phyloP scores from a whole-genome alignment of 2,888 invertebrate species.

The Scaeva pyrastri region DNA sequence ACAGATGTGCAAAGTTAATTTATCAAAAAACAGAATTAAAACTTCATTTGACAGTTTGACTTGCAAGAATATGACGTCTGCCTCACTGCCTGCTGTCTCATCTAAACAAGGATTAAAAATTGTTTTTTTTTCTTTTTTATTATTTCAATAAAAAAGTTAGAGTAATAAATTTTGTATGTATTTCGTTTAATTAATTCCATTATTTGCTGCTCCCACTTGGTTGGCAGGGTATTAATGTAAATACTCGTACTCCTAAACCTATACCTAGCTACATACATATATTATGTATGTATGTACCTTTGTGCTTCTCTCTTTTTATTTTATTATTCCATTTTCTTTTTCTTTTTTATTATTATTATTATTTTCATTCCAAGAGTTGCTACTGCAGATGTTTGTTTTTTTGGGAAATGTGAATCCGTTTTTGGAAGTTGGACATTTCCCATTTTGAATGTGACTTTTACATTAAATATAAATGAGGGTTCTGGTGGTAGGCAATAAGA shows the following conservation, averaged over 20 bases:
- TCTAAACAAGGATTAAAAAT: constrained; percentile 48
- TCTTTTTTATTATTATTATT: constrained; percentile 22
- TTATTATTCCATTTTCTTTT: constrained; percentile 43
- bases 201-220: constrained; percentile 45
- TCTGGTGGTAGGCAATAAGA: not conserved
- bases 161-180: constrained; percentile 62
- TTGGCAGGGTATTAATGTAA: not conserved
- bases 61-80: constrained; percentile 10
- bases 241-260: too few species aligned
- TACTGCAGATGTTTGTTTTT: constrained; percentile 69
- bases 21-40: constrained; percentile 13
- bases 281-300: not conserved
- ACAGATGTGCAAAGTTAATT: constrained; percentile 32
- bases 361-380: constrained; percentile 32
- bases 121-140: not conserved
- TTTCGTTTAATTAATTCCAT: constrained; percentile 73
- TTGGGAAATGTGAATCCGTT: constrained; percentile 55
- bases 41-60: constrained; percentile 41
- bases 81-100: constrained; percentile 16
- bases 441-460: constrained; percentile 74
- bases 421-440: constrained; percentile 72
- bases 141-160: constrained; percentile 4
- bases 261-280: too few species aligned
- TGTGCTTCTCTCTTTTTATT: constrained; percentile 10
- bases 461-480: constrained; percentile 55